A percentile compares a stretch with the other conserved stretches of the same genome.
These are phyloP conservation scores for Emydoidea blandingii DNA, from an alignment of 2,797 vertebrate species.

Conservation along the genomic window DNA sequence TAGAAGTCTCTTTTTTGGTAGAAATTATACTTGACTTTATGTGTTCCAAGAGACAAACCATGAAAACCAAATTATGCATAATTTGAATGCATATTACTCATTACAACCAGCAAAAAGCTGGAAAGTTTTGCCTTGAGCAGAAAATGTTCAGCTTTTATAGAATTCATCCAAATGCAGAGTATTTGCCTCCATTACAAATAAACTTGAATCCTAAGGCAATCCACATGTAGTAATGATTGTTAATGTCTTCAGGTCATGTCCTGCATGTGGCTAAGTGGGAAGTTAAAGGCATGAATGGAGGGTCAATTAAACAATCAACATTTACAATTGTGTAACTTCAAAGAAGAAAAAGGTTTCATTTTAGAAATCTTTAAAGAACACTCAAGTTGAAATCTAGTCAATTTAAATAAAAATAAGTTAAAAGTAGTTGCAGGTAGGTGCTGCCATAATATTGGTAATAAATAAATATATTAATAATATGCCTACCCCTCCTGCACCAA, in stretches of 20 bases:
- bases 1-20: conserved; percentile 74
- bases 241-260: conserved; percentile 74
- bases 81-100: conserved; percentile 76
- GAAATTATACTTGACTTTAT: conserved; percentile 80
- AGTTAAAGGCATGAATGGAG: conserved; percentile 66
- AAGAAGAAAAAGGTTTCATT: conserved; percentile 52
- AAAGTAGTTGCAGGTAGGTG: conserved; percentile 45
- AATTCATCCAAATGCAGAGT: conserved; percentile 73
- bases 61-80: conserved; percentile 81
- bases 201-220: conserved; percentile 76
- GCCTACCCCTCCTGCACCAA: conserved; percentile 13
- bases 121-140: conserved; percentile 77
- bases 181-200: conserved; percentile 76
- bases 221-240: conserved; percentile 61
- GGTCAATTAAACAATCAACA: conserved; percentile 71
- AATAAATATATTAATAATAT: background rate
- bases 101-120: conserved; percentile 77
- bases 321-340: conserved; percentile 68
- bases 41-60: conserved; percentile 76
- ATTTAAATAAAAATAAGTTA: conserved; percentile 67
- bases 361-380: conserved; percentile 62
- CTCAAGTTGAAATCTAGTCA: conserved; percentile 54
- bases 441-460: conserved; percentile 7
- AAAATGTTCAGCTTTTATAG: conserved; percentile 76
- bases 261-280: conserved; percentile 67